Percentiles rank a stretch among this genome's conserved stretches.
Conservation (phyloP, 2,113 vertebrate species). For the Casuarius casuarius region DNA sequence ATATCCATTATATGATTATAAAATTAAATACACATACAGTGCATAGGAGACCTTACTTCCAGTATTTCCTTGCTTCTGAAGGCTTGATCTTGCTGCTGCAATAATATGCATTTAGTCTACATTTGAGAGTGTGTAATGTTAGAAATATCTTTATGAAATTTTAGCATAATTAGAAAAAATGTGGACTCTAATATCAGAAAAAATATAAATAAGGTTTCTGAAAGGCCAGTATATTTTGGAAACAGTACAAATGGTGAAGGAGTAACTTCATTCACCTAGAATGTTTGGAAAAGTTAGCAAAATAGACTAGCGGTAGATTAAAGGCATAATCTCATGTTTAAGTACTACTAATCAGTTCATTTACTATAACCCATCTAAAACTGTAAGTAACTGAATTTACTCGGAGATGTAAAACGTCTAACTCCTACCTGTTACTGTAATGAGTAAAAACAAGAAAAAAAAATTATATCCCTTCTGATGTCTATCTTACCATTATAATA, state of each 20-base stretch:
- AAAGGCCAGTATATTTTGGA: neutral
- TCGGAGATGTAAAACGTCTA: neutral
- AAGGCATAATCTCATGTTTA: neutral
- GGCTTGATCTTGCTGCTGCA: neutral
- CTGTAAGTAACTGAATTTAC: neutral
- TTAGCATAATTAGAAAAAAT: neutral
- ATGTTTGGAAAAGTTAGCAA: neutral
- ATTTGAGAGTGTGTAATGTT: neutral
- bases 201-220: neutral
- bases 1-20: neutral
- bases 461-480: neutral
- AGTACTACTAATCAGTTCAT: neutral
- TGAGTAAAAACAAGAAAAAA: neutral
- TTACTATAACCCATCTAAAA: neutral
- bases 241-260: neutral
- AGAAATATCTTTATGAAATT: neutral
- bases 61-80: neutral
- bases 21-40: neutral
- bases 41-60: neutral
- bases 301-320: neutral
- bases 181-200: neutral
- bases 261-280: neutral
- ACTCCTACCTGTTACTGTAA: neutral
- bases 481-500: neutral
- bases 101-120: neutral